Base-by-base conservation (phyloP, 2,888 invertebrate genomes). In the Drosophila cracens region DNA sequence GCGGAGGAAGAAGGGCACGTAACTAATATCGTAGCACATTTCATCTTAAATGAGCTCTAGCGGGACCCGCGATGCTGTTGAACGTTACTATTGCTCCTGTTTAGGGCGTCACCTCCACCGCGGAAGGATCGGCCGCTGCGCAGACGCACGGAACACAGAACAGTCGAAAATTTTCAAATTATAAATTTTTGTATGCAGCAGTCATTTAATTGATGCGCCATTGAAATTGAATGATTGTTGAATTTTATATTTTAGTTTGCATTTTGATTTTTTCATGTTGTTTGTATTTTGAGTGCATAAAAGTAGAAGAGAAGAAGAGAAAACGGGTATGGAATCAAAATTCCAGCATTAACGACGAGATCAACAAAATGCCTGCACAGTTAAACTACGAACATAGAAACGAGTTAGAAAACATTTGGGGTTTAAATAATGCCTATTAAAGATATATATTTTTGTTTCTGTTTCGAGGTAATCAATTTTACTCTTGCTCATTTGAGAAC, bases 261-360 rank as follows among this genome's bases (percentile, higher is more conserved):
- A 40, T 29, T 38, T 62, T 53, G 10, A 62, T 71, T 48, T 71
- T 48, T 53, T 53, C 27, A 53, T 63, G 61, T 51, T 52, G 36
- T 60, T 56, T 40, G 21, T 49, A 38, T 63, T 56, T 75, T 58
- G 74, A 70, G 75, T 74, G 79, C 86, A 89, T 82, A 86, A 82
- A 82, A 86, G 84, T 79, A 87, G 78, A 84, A 87, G 85, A 87
- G 79, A 89, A 86, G 81, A 89, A 90, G 78, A 89, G 82, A 89
- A 89, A 89, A 91, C 54, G 90, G 81, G 86, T 82, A 82, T 86
- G 91, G 90, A 91, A 88, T 86, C 84, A 84, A 88, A 91, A 90
- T 91, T 91, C 91, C 91, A 83, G 83, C 81, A 87, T 91, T 91
- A 91, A 90, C 89, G 76, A 78, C 76, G 60, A 75, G 67, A 57